These are phyloP conservation scores for Halyomorpha halys DNA, from an alignment of 1,140 invertebrate species.

Conservation along the genomic window DNA sequence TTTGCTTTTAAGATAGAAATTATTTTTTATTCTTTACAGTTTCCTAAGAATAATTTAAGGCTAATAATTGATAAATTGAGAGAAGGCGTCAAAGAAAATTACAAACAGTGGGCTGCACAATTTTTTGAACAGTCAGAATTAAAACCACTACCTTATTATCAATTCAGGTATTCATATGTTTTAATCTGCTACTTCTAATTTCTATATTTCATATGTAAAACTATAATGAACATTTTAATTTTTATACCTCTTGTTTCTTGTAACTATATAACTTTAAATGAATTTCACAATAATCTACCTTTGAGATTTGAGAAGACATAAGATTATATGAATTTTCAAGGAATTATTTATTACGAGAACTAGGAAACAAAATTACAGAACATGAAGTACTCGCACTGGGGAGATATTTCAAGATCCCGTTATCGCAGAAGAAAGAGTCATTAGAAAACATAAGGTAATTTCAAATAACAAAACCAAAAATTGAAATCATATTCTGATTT, in stretches of 20 bases:
- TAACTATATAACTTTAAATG: too few relatives aligned
- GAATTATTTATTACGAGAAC: constrained; percentile 42
- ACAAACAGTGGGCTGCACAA: constrained; percentile 60
- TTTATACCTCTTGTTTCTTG: too few relatives aligned
- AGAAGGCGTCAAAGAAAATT: constrained; percentile 47
- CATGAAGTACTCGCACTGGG: constrained; percentile 67
- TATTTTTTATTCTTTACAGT: constrained; percentile 40
- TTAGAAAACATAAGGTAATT: constrained; percentile 41
- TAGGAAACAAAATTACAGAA: constrained; percentile 56
- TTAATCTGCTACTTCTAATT: not conserved
- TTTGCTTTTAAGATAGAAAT: not conserved
- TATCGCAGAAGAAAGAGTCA: constrained; percentile 36
- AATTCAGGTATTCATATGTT: constrained; percentile 22
- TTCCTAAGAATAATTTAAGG: constrained; percentile 54
- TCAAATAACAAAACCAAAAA: not conserved
- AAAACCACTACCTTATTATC: constrained; percentile 14
- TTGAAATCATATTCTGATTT: constrained; percentile 1
- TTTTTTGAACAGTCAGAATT: constrained; percentile 39
- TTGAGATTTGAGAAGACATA: too few relatives aligned
- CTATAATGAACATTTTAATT: too few relatives aligned
- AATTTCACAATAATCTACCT: too few relatives aligned
- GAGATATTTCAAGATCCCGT: constrained; percentile 45
- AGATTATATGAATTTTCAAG: constrained; percentile 21
- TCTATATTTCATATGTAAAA: too few relatives aligned
- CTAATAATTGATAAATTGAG: constrained; percentile 60